Evolutionary conservation across 2,888 invertebrate species (phyloP), one percentile per base, ranked within the genome.

Genomic region (Apocheima hispidaria): DNA sequence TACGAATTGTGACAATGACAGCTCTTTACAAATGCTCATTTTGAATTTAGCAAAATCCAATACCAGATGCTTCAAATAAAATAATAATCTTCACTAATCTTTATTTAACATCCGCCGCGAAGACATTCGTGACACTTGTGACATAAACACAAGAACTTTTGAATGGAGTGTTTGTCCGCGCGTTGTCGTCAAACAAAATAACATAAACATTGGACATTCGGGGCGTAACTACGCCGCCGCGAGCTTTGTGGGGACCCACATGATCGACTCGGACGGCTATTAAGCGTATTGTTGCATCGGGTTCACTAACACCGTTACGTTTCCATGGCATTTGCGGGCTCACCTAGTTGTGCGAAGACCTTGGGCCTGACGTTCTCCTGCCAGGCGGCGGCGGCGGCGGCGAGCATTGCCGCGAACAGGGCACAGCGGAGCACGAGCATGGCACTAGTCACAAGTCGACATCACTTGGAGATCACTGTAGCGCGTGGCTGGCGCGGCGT

Each of bases 281-380:
- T 82, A 81, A 78, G 78, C 71, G 77, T 83, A 84, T 84, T 83
- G 86, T 87, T 83, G 81, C 77, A 82, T 67, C 66, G 82, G 78
- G 85, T 84, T 83, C 83, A 83, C 72, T 79, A 81, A 76, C 83
- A 81, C 74, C 75, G 75, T 74, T 79, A 81, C 79, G 78, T 78
- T 78, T 77, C 76, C 77, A 74, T 77, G 79, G 73, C 75, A 75
- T 72, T 76, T 72, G 71, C 69, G 73, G 71, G 95, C 97, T 96
- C 91, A 97, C 97, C 97, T 95, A 97, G 94, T 95, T 97, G 96
- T 88, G 97, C 97, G 94, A 96, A 97, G 95, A 97, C 96, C 95
- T 97, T 97, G 83, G 97, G 97, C 93, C 97, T 94, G 90, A 97
- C 96, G 93, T 97, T 97, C 93, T 97, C 97, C 95, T 97, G 97